These are phyloP conservation scores for Drosophila formosana DNA, from an alignment of 2,888 invertebrate genomes.

Conservation along the genomic window DNA sequence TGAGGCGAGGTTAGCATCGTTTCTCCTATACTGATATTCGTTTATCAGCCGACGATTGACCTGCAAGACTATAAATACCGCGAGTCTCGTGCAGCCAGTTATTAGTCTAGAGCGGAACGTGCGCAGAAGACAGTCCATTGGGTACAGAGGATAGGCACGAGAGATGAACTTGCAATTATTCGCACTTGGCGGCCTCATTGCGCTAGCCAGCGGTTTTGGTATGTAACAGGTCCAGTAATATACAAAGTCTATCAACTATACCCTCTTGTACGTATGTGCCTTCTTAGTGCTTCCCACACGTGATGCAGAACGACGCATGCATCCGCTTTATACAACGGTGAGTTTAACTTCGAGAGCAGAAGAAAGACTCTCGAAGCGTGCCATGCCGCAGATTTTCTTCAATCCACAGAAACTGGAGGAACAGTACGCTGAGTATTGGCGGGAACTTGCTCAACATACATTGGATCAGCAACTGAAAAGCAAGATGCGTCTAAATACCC, in stretches of 20 bases:
- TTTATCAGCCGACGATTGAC: constrained; percentile 62
- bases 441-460: constrained; percentile 84
- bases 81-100: constrained; percentile 62
- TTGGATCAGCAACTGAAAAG: constrained; percentile 84
- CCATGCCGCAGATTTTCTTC: constrained; percentile 82
- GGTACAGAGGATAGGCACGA: neutral
- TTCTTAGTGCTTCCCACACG: constrained; percentile 29
- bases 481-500: constrained; percentile 80
- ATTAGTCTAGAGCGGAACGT: constrained; percentile 70
- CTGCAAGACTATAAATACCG: constrained; percentile 64
- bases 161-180: constrained; percentile 55
- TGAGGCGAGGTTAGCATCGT: neutral
- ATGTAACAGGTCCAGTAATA: constrained; percentile 25
- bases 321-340: constrained; percentile 69
- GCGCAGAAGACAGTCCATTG: constrained; percentile 34
- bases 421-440: constrained; percentile 85
- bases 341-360: constrained; percentile 22
- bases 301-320: constrained; percentile 79
- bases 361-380: constrained; percentile 67
- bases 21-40: constrained; percentile 37
- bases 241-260: constrained; percentile 30
- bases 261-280: neutral
- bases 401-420: constrained; percentile 76
- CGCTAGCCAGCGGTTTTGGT: constrained; percentile 50
- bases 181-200: constrained; percentile 35